Evolutionary conservation across 2,888 invertebrate genomes (phyloP).

Genomic region (Caenorhabditis sp.): DNA sequence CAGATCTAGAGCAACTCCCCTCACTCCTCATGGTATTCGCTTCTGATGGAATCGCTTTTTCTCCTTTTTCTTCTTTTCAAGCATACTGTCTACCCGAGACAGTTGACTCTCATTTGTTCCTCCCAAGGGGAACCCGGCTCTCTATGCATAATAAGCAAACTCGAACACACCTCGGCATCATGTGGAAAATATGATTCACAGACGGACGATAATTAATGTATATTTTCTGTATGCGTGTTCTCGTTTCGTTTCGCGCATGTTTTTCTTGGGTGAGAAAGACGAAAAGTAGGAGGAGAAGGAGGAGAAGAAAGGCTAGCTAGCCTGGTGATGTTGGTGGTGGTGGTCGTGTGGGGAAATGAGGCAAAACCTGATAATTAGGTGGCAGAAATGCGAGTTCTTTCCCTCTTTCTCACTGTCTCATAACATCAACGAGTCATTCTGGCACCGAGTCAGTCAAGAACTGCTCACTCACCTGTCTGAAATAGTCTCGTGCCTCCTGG

Average conservation of each 20-base stretch:
- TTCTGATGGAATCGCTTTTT: neutral
- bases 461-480: constrained; percentile 49
- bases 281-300: constrained; percentile 15
- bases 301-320: no score
- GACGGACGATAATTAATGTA: constrained; percentile 58
- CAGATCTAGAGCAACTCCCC: no score
- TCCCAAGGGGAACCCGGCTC: neutral
- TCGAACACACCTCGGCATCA: neutral
- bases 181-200: constrained; percentile 50
- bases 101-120: neutral
- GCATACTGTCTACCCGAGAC: no score
- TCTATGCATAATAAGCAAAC: constrained; percentile 30
- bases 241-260: constrained; percentile 17
- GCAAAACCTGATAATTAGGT: constrained; percentile 52
- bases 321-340: neutral
- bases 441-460: neutral
- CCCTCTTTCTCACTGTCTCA: no score
- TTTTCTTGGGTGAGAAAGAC: constrained; percentile 20
- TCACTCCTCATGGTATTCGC: no score
- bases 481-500: constrained; percentile 66
- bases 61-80: no score
- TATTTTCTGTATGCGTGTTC: constrained; percentile 46
- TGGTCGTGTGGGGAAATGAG: constrained; percentile 15
- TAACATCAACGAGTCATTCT: no score
- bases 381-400: constrained; percentile 18